Conservation (phyloP, 2,113 vertebrate genomes). For the Ondatra zibethicus region DNA sequence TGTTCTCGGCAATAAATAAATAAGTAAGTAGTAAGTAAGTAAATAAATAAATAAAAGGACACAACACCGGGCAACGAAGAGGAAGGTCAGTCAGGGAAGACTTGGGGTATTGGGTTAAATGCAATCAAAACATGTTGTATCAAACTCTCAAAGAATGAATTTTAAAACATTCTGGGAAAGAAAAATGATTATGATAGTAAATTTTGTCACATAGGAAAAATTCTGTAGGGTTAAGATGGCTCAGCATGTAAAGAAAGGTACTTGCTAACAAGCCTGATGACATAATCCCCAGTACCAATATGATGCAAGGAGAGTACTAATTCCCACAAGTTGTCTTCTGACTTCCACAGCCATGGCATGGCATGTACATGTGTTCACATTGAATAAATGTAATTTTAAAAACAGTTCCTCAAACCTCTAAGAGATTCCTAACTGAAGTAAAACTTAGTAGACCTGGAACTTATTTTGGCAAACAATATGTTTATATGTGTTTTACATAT, state of each 20-base stretch:
- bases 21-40: too few species aligned
- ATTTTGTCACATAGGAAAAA: background rate
- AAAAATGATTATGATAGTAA: background rate
- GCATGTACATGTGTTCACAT: background rate
- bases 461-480: conserved; percentile 13
- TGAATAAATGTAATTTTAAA: background rate
- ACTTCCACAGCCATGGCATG: background rate
- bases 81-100: background rate
- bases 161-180: background rate
- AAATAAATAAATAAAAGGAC: background rate
- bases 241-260: background rate
- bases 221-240: background rate
- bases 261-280: background rate
- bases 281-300: background rate
- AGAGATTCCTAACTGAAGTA: background rate
- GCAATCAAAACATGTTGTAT: background rate
- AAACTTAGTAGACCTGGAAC: background rate
- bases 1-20: too few species aligned
- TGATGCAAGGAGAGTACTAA: background rate
- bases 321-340: background rate
- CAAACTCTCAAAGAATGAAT: background rate
- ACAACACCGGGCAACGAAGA: background rate
- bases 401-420: background rate
- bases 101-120: background rate
- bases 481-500: background rate